These are phyloP conservation scores for Phoeniculus purpureus DNA, from an alignment of 2,797 vertebrate genomes.

Conservation along the genomic window DNA sequence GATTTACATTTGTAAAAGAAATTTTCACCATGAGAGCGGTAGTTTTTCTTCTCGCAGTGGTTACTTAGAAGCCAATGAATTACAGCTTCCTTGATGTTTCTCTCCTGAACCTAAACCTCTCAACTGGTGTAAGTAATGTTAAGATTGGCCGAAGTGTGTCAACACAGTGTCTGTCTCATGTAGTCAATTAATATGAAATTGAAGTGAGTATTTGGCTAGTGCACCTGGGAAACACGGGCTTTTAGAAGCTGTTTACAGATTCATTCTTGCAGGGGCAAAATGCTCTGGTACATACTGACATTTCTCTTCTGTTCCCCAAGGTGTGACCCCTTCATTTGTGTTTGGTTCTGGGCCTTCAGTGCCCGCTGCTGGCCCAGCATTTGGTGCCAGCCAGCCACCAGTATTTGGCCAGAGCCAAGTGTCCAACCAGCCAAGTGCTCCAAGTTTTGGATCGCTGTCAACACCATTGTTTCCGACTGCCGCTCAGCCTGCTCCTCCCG, in stretches of 20 bases:
- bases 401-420: conserved; percentile 84
- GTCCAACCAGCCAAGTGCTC: conserved; percentile 74
- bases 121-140: not conserved
- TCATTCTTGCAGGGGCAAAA: rapidly evolving
- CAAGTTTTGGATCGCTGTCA: conserved; percentile 84
- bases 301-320: conserved; percentile 34
- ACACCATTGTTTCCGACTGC: conserved; percentile 81
- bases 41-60: not conserved
- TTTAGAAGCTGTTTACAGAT: not conserved
- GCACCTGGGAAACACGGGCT: not conserved
- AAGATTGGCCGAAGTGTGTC: not conserved
- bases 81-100: not conserved
- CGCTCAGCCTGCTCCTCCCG: conserved; percentile 80
- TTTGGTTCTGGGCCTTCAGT: conserved; percentile 83
- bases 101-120: not conserved
- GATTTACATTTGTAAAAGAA: not conserved
- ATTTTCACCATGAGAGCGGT: not conserved
- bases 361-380: conserved; percentile 76
- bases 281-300: not conserved
- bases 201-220: not conserved
- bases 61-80: not conserved
- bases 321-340: conserved; percentile 77
- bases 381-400: conserved; percentile 83
- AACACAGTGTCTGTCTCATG: not conserved
- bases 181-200: not conserved